Evolutionary conservation across 2,113 vertebrate species (phyloP).

Genomic region (Acrocephalus kingi): DNA sequence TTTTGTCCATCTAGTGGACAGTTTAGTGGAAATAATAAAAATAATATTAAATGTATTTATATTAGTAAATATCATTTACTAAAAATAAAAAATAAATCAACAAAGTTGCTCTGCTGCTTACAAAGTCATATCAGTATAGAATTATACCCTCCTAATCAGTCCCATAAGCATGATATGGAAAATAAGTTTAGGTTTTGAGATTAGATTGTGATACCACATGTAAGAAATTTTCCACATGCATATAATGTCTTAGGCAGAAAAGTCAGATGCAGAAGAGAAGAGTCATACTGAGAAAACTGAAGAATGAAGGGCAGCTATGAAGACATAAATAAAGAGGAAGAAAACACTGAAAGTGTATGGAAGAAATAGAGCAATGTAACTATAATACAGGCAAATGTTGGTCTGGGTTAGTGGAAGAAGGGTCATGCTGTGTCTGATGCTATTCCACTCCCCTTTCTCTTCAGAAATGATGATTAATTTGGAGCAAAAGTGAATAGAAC

Average conservation of each 20-base stretch:
- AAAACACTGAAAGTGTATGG: neutral
- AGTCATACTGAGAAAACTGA: neutral
- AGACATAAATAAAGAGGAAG: neutral
- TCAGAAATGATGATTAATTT: neutral
- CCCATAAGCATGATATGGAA: neutral
- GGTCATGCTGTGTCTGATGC: neutral
- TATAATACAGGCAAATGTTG: neutral
- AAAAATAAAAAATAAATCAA: neutral
- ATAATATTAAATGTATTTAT: neutral
- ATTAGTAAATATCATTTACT: neutral
- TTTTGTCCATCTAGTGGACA: neutral
- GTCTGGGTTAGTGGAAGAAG: neutral
- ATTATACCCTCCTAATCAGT: neutral
- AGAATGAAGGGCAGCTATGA: neutral
- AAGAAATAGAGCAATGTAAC: neutral
- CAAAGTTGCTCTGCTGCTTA: neutral
- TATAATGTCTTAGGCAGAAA: neutral
- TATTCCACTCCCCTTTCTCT: neutral
- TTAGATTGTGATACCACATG: neutral
- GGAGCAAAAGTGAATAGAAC: neutral
- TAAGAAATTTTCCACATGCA: neutral
- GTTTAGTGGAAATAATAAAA: neutral
- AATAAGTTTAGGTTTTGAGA: neutral
- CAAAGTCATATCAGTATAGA: neutral
- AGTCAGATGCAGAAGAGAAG: neutral